Conservation (phyloP, 1,140 invertebrate genomes). For the Ceratosolen fusciceps region DNA sequence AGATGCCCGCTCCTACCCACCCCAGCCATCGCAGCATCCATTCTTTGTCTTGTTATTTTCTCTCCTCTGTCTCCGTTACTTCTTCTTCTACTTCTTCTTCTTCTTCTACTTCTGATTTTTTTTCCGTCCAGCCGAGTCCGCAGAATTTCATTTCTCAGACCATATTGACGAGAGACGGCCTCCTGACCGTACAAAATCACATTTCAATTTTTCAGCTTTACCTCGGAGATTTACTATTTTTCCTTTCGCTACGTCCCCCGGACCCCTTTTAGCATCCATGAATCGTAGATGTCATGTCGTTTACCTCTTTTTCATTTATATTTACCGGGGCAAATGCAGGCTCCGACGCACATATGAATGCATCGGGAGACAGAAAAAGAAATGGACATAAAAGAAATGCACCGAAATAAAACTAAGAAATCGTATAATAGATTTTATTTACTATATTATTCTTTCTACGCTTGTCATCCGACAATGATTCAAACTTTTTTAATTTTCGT, state of each 20-base stretch:
- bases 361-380: slow-evolving; percentile 17
- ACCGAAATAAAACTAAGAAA: slow-evolving; percentile 11
- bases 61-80: not conserved
- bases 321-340: not conserved
- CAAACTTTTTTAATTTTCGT: no score
- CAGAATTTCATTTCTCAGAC: not conserved
- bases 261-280: not conserved
- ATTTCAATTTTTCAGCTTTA: slow-evolving; percentile 12
- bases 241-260: not conserved
- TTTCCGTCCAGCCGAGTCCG: not conserved
- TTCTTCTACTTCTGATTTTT: not conserved
- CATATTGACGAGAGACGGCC: slow-evolving; percentile 16
- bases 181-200: not conserved
- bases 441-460: no score
- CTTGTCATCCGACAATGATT: no score
- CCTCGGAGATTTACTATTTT: not conserved
- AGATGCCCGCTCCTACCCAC: not conserved
- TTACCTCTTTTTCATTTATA: not conserved
- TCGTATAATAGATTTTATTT: not conserved
- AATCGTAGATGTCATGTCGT: slow-evolving; percentile 7
- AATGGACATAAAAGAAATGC: not conserved
- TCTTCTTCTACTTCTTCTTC: not conserved
- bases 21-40: no score
- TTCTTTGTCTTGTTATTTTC: not conserved
- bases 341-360: not conserved